Evolutionary conservation across 2,888 invertebrate species (phyloP), one percentile per base, ranked within the genome.

Genomic region (Chrysodeixis includens): DNA sequence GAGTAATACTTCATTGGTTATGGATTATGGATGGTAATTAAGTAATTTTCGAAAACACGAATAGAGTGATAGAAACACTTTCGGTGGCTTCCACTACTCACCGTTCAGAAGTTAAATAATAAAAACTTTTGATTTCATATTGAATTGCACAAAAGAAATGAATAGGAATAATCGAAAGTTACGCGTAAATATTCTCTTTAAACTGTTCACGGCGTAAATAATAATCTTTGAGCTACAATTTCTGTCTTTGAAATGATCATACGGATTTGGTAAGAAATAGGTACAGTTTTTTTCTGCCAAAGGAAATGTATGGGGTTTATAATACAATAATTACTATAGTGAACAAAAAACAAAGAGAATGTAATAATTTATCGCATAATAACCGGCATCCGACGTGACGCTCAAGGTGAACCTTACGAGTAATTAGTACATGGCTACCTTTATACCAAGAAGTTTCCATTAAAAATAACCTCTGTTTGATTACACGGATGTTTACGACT

Each of bases 401-500:
- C 10, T 4, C 46, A 20, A 49, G 40, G 46, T 49, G 12, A 49
- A 20, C 18, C 18, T 49, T 49, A 20, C 20, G 9, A 49, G 46
- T 49, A 49, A 49, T 49, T 49, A 20, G 46, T 49, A 49, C 46
- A 49, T 49, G 46, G 46, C 9, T 49, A 49, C 40, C 6, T 20
- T 22, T 52, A 52, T 14, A 14, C 12, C 22, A 22, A 22, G 26
- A 52, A 52, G 22, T 52, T 52, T 26, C 52, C 52, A 52, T 52
- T 35, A 55, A 20, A 40, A 62, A 69, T 51, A 30, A 40, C 60
- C 67, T 60, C 44, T 65, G 62, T 68, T 62, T 67, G 59, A 74
- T 76, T 72, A 62, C 35, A 66, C 16, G 35, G 30, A 20, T 74
- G 58, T 67, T 74, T 67, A 80, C 57, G 26, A 60, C 56, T 49